These are phyloP conservation scores for Pseudopipra pipra DNA, from an alignment of 2,113 vertebrate genomes.

Conservation along the genomic window DNA sequence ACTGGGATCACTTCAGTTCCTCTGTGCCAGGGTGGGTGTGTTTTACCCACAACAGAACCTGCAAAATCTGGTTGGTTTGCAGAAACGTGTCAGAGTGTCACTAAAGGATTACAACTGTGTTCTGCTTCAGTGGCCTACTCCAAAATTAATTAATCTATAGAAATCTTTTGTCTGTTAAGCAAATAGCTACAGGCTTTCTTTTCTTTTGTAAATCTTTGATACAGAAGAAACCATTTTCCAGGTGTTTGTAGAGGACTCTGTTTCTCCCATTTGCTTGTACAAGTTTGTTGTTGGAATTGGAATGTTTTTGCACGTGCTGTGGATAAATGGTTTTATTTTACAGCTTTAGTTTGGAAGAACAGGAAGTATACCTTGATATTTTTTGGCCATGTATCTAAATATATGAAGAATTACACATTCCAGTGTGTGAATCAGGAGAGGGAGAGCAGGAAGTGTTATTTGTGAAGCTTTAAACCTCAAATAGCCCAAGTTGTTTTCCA, in stretches of 20 bases:
- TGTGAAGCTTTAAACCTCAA: neutral
- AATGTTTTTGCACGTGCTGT: fast-evolving
- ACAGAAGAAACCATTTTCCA: neutral
- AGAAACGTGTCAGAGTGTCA: neutral
- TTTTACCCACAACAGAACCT: neutral
- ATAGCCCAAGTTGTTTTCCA: neutral
- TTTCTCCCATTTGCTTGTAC: neutral
- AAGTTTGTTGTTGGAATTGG: neutral
- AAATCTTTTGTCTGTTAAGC: neutral
- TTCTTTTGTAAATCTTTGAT: neutral
- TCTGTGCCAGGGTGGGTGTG: fast-evolving
- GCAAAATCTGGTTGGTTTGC: neutral
- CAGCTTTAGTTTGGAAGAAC: neutral
- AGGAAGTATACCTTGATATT: neutral
- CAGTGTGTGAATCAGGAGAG: neutral
- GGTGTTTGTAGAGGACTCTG: neutral
- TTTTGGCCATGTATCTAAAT: neutral
- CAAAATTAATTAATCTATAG: neutral
- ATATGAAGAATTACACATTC: neutral
- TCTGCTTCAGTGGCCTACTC: neutral
- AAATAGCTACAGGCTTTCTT: neutral
- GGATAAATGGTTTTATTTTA: neutral
- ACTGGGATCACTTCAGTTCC: neutral
- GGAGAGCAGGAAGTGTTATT: neutral
- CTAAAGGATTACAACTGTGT: neutral